phyloP scores from a whole-genome alignment of 1,140 invertebrate genomes.

The Brachionus sp. region DNA sequence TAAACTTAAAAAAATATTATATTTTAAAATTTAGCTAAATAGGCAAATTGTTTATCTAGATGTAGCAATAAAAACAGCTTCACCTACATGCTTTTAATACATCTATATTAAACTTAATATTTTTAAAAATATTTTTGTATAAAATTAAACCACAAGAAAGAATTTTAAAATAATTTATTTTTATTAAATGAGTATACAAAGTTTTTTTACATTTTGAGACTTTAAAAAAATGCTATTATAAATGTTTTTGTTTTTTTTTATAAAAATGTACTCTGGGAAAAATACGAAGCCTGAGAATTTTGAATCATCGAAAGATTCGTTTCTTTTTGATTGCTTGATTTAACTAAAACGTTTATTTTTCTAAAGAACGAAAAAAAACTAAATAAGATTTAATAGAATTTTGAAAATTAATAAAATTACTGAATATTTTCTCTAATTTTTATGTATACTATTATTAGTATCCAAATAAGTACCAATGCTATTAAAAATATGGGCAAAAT shows the following conservation, averaged over 20 bases:
- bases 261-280: constrained; percentile 7
- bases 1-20: no score
- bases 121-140: no score
- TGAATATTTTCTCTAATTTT: constrained; percentile 22
- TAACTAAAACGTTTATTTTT: not conserved
- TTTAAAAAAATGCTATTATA: no score
- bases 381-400: not conserved
- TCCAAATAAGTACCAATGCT: not conserved
- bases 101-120: no score
- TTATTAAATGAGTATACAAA: no score
- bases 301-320: not conserved
- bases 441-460: not conserved
- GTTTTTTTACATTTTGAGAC: no score
- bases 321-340: not conserved
- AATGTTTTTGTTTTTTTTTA: not conserved
- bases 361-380: not conserved
- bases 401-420: not conserved
- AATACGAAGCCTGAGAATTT: not conserved
- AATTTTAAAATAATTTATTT: no score
- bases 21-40: no score
- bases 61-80: no score
- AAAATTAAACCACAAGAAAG: no score
- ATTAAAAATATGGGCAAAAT: not conserved
- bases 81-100: no score
- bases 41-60: no score